Base-by-base conservation (phyloP, 2,113 vertebrate genomes). In the Ciconia boyciana region DNA sequence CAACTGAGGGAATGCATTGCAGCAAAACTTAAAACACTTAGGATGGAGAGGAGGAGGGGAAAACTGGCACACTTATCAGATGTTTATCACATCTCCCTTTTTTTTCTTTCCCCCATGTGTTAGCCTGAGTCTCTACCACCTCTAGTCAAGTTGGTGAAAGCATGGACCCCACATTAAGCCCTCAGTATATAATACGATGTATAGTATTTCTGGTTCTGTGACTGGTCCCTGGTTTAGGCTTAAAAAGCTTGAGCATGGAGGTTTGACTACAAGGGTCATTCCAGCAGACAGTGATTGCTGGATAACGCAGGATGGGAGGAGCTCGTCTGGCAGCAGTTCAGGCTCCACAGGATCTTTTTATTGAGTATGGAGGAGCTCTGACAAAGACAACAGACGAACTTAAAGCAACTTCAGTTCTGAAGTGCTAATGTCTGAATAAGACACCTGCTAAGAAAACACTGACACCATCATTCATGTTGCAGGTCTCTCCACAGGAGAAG, bases 301-400 rank as follows among this genome's bases (percentile, higher is more conserved):
- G 61, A 51, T 87, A 75, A 52, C n/a, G 41, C 54, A 79, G 66
- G 84, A 83, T 91, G 77, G 83, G 92, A 92, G 70, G 77, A 94
- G 91, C 34, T 96, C 70, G 20, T 78, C 36, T 92, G 95, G 86
- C 91, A 87, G 44, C 69, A 69, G 76, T 83, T 92, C 91, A 94
- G 61, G 31, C 61, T 89, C 77, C 44, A 34, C 44, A 9, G 60
- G 34, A 64, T 81, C 86, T 57, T 89, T 78, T 62, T 74, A n/a
- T 2, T 80, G 51, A 54, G 43, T n/a, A 25, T 18, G 26, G 41
- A 60, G 80, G 64, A 94, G 43, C 88, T 86, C 68, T 78, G 64
- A 65, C 39, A 70, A 83, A 83, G 55, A 46, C 82, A 62, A 76
- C 77, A 89, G 70, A 65, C 36, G 44, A 68, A 9, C 52, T 68